phyloP scores from a whole-genome alignment of 1,140 invertebrate species.

The Drosophila repleta region DNA sequence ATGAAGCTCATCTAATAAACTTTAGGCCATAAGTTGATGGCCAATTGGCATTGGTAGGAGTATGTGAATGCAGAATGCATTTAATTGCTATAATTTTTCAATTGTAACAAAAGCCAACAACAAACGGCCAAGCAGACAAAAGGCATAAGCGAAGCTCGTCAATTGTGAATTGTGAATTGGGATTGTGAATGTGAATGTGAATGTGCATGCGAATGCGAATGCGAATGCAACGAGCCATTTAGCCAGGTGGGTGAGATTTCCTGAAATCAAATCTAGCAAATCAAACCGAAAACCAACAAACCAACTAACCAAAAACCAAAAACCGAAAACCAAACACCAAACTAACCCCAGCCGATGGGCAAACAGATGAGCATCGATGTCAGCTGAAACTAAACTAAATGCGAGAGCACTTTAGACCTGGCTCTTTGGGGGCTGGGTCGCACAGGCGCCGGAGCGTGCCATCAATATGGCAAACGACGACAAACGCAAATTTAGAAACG shows the following conservation, averaged over 20 bases:
- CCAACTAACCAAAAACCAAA: conserved; percentile 67
- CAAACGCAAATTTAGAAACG: conserved; percentile 74
- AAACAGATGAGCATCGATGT: conserved; percentile 42
- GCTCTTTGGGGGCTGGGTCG: conserved; percentile 20
- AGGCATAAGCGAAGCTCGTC: conserved; percentile 44
- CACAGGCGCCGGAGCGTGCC: conserved; percentile 69
- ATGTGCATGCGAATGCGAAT: conserved; percentile 55
- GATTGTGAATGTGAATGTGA: conserved; percentile 49
- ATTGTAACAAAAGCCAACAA: conserved; percentile 68
- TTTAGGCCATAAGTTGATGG: conserved; percentile 14
- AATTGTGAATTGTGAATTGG: conserved; percentile 21
- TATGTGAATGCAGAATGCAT: conserved; percentile 42
- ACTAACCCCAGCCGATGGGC: conserved; percentile 34
- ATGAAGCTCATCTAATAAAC: neutral
- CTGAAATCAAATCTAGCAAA: conserved; percentile 83
- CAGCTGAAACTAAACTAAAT: conserved; percentile 52
- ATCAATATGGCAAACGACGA: conserved; percentile 79
- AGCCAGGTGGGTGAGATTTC: conserved; percentile 66
- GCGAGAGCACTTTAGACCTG: conserved; percentile 49
- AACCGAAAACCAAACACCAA: conserved; percentile 53
- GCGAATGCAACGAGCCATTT: conserved; percentile 61
- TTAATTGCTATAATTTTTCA: conserved; percentile 79
- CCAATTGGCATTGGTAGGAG: neutral
- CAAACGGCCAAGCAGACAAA: conserved; percentile 47
- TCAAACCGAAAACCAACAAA: conserved; percentile 71